These are phyloP conservation scores for Epinotia ramella DNA, from an alignment of 2,888 invertebrate species.

Conservation along the genomic window DNA sequence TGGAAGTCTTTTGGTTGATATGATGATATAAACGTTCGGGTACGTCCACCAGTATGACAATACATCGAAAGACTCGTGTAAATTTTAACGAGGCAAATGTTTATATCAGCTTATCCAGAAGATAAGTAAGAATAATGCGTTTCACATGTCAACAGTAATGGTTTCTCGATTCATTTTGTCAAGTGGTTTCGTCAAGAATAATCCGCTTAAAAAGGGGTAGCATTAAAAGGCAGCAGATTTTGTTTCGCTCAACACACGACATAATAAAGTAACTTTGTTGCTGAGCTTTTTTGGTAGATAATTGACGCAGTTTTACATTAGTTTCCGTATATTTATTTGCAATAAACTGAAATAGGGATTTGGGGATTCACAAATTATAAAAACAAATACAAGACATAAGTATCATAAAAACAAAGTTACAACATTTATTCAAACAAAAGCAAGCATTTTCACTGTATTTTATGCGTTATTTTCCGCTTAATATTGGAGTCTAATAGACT, in stretches of 20 bases:
- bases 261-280: background rate
- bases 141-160: slow-evolving; percentile 65
- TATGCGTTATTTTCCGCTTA: too few relatives aligned
- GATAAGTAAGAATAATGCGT: slow-evolving; percentile 54
- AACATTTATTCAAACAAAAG: too few relatives aligned
- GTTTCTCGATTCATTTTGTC: slow-evolving; percentile 67
- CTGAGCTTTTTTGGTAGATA: background rate
- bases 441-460: too few relatives aligned
- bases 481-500: too few relatives aligned
- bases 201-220: slow-evolving; percentile 63
- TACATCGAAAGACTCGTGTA: background rate
- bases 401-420: too few relatives aligned
- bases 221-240: slow-evolving; percentile 19
- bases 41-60: background rate
- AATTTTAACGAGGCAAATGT: background rate
- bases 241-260: background rate
- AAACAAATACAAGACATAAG: too few relatives aligned
- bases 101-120: slow-evolving; percentile 14
- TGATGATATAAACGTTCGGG: too few relatives aligned
- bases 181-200: slow-evolving; percentile 61
- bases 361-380: too few relatives aligned
- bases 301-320: background rate
- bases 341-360: background rate
- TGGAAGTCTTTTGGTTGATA: too few relatives aligned
- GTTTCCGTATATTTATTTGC: background rate